A percentile compares a stretch with the other conserved stretches of the same genome.
These are phyloP conservation scores for Euborellia annulipes DNA, from an alignment of 1,140 invertebrate genomes.

Conservation along the genomic window DNA sequence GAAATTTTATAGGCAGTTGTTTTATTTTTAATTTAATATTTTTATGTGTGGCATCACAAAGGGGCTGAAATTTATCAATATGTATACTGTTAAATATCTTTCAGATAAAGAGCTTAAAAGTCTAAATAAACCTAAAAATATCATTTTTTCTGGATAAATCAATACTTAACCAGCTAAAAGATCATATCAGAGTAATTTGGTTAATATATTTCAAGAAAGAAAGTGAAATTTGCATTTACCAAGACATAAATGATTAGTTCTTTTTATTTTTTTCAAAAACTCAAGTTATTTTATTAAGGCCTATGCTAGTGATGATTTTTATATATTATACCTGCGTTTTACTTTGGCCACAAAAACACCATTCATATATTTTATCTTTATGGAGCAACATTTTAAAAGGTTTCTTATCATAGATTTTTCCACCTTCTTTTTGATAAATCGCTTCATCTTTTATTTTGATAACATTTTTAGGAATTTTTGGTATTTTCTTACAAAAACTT, in stretches of 20 bases:
- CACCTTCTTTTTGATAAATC: slow-evolving; percentile 42
- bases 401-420: slow-evolving; percentile 69
- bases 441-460: slow-evolving; percentile 40
- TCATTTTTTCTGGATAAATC: no score
- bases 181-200: no score
- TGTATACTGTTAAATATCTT: no score
- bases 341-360: slow-evolving; percentile 89
- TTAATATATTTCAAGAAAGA: no score
- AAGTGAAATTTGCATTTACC: no score
- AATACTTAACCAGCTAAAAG: no score
- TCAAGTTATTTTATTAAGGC: no score
- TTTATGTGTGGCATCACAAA: slow-evolving; percentile 89
- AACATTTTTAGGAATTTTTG: slow-evolving; percentile 45
- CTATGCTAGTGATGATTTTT: no score
- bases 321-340: slow-evolving; percentile 45
- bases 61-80: slow-evolving; percentile 63
- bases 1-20: slow-evolving; percentile 58
- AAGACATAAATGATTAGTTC: no score
- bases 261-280: no score
- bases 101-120: no score
- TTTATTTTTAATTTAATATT: slow-evolving; percentile 48
- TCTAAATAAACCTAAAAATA: no score
- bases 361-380: slow-evolving; percentile 69
- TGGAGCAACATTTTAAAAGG: slow-evolving; percentile 67
- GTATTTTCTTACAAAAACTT: slow-evolving; percentile 1